These are phyloP conservation scores for Hexactinellida sp. DNA, from an alignment of 37 sponge, comb jelly and placozoan genomes.

Conservation along the genomic window DNA sequence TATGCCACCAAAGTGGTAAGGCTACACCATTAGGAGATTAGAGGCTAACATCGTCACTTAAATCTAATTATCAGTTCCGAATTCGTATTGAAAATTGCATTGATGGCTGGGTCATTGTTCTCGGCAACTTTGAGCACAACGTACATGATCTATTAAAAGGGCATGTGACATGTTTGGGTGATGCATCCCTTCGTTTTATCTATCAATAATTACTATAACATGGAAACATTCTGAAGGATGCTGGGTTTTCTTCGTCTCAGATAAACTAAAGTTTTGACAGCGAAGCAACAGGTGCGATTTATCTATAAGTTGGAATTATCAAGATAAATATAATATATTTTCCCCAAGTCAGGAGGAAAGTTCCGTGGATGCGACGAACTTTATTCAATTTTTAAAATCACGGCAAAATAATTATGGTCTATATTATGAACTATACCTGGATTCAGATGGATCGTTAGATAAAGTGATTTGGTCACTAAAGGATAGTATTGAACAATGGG, in stretches of 20 bases:
- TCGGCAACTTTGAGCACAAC: not conserved
- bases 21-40: not conserved
- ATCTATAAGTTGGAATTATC: not conserved
- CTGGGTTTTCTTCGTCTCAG: not conserved
- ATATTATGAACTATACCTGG: not conserved
- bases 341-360: not conserved
- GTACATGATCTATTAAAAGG: not conserved
- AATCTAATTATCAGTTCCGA: not conserved
- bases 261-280: not conserved
- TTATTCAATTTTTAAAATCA: not conserved
- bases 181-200: not conserved
- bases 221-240: not conserved
- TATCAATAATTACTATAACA: not conserved
- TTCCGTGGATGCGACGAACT: not conserved
- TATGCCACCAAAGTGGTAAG: not conserved
- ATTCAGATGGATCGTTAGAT: not conserved
- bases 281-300: not conserved
- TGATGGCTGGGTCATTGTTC: not conserved
- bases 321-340: not conserved
- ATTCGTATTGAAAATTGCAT: not conserved
- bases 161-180: not conserved
- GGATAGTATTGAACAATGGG: not conserved
- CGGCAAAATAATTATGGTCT: not conserved
- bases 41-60: not conserved
- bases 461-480: not conserved